phyloP scores from a whole-genome alignment of 2,888 invertebrate species.

The Andrena praecox region DNA sequence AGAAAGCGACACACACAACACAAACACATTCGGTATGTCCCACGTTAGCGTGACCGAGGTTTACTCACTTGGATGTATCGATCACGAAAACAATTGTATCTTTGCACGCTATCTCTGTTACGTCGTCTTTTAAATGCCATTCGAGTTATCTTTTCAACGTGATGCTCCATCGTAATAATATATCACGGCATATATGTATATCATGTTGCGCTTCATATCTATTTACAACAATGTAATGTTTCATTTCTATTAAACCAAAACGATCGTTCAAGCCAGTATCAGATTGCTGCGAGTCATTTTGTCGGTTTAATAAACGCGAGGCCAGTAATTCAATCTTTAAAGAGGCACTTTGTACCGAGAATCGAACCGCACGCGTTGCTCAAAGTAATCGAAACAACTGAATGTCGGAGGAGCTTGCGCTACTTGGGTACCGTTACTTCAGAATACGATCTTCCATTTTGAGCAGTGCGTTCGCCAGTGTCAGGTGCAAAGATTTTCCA shows the following conservation, averaged over 20 bases:
- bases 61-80: constrained; percentile 45
- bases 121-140: background rate
- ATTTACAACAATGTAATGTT: constrained; percentile 11
- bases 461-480: background rate
- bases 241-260: background rate
- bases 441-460: constrained; percentile 1
- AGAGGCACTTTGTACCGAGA: background rate
- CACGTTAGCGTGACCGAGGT: constrained; percentile 79
- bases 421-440: background rate
- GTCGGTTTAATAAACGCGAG: background rate
- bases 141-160: constrained; percentile 3
- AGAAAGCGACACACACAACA: constrained; percentile 69
- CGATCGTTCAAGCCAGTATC: background rate
- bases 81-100: constrained; percentile 25
- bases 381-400: background rate
- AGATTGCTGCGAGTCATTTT: constrained; percentile 24
- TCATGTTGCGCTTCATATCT: constrained; percentile 21
- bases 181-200: constrained; percentile 6
- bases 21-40: constrained; percentile 71
- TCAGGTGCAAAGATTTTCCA: constrained; percentile 15
- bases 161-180: constrained; percentile 9
- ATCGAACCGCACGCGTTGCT: background rate
- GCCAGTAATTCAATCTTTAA: constrained; percentile 1
- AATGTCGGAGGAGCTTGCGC: background rate
- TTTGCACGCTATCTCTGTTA: constrained; percentile 1